Evolutionary conservation across 1,140 invertebrate species (phyloP).

Genomic region (Elymnias hypermnestra): DNA sequence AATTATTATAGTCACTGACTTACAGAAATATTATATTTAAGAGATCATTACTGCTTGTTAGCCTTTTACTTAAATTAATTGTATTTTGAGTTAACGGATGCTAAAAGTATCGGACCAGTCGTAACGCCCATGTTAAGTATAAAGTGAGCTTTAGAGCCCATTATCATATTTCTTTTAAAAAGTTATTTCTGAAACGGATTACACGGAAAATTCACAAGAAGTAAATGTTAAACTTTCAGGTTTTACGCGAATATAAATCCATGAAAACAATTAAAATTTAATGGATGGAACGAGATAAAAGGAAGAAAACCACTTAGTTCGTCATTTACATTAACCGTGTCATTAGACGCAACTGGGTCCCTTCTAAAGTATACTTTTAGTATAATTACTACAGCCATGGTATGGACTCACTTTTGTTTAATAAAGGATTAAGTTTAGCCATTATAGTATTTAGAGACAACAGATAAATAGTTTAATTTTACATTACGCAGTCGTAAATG

Average conservation of each 20-base stretch:
- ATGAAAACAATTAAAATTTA: background rate
- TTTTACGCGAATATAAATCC: conserved; percentile 1
- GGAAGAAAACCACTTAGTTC: conserved; percentile 16
- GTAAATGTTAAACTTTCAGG: background rate
- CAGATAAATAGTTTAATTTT: background rate
- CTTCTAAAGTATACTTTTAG: conserved; percentile 15
- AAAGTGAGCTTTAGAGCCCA: no score
- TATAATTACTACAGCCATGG: conserved; percentile 8
- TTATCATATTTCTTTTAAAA: no score
- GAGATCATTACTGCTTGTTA: no score
- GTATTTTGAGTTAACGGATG: no score
- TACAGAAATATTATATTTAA: no score
- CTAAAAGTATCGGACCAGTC: no score
- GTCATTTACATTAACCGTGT: conserved; percentile 14
- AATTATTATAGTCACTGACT: no score
- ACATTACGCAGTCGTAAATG: no score
- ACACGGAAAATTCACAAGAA: background rate
- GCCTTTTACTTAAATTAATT: no score
- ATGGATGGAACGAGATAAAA: conserved; percentile 1
- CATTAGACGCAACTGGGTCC: conserved; percentile 13
- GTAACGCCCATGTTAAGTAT: no score
- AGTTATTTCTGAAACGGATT: background rate
- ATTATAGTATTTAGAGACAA: background rate
- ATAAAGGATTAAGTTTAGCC: conserved; percentile 5
- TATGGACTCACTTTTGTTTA: conserved; percentile 1